phyloP scores from a whole-genome alignment of 2,888 invertebrate species.

The Acronicta alni region DNA sequence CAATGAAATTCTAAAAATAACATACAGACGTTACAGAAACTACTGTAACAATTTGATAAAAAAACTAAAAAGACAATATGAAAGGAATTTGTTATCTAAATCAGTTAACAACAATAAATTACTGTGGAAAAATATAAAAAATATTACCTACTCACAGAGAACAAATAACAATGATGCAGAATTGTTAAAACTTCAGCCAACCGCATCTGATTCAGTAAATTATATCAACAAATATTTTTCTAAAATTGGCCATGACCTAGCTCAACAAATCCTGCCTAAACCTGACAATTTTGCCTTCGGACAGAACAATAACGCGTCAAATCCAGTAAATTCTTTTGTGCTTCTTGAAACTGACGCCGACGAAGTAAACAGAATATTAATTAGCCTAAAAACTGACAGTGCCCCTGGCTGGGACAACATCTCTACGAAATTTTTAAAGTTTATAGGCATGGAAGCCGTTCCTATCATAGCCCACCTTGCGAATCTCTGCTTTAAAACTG shows the following conservation, averaged over 20 bases:
- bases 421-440: too few species aligned
- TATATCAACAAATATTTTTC: background rate
- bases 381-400: background rate
- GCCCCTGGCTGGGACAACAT: too few species aligned
- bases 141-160: background rate
- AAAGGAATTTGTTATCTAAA: background rate
- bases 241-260: too few species aligned
- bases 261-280: too few species aligned
- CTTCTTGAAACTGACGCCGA: background rate
- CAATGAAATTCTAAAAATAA: slow-evolving; percentile 6
- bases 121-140: slow-evolving; percentile 4
- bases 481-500: too few species aligned
- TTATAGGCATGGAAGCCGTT: too few species aligned
- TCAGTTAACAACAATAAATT: background rate
- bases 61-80: slow-evolving; percentile 7
- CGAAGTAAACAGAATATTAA: background rate
- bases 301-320: background rate
- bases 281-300: background rate
- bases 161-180: background rate
- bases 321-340: background rate
- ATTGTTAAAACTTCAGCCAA: background rate
- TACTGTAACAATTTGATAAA: slow-evolving; percentile 1
- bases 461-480: too few species aligned
- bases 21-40: slow-evolving; percentile 3
- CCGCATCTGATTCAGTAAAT: too few species aligned